These are phyloP conservation scores for Myoxocephalus aenaeus DNA, from an alignment of 2,797 vertebrate genomes.

Conservation along the genomic window DNA sequence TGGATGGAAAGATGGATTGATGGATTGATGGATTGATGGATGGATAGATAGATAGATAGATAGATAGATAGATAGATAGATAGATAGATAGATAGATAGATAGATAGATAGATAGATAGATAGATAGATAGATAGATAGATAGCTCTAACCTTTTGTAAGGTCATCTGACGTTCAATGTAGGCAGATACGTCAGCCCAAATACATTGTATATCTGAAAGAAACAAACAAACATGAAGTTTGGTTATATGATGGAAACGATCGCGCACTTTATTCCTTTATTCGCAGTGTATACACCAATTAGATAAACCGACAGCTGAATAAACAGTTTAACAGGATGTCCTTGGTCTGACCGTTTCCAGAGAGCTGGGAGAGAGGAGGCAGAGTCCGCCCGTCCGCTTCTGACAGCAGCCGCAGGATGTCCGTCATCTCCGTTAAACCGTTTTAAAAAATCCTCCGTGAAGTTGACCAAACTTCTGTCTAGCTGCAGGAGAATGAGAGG, in stretches of 20 bases:
- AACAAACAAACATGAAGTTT: not conserved
- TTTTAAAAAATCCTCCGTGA: no score
- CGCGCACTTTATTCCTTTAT: not conserved
- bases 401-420: slow-evolving; percentile 66
- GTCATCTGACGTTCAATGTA: slow-evolving; percentile 81
- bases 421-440: slow-evolving; percentile 70
- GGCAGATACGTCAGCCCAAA: slow-evolving; percentile 84
- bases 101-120: not conserved
- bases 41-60: not conserved
- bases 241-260: not conserved
- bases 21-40: not conserved
- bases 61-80: slow-evolving; percentile 9
- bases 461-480: not conserved
- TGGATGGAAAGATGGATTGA: not conserved
- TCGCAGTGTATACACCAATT: not conserved
- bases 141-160: slow-evolving; percentile 77
- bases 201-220: slow-evolving; percentile 79
- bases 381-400: slow-evolving; percentile 60
- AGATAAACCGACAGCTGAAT: not conserved
- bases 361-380: slow-evolving; percentile 75
- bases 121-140: slow-evolving; percentile 5
- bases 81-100: not conserved
- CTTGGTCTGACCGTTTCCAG: slow-evolving; percentile 73
- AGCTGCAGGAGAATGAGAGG: not conserved
- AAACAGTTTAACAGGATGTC: not conserved